These are phyloP conservation scores for Octopus sinensis DNA, from an alignment of 1,140 invertebrate species.

Conservation along the genomic window DNA sequence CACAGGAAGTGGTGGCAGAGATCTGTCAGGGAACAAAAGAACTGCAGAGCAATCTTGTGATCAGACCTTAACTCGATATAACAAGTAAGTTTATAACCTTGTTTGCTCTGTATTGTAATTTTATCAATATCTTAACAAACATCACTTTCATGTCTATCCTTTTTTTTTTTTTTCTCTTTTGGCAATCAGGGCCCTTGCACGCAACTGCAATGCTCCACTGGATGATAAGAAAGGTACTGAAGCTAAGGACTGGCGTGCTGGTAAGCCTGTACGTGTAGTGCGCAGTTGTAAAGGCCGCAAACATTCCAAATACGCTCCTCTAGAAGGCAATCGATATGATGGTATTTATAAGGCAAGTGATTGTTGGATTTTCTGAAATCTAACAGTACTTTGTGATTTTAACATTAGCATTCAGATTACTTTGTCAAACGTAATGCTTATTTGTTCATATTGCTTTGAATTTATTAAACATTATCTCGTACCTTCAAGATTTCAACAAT, in stretches of 20 bases:
- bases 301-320: slow-evolving; percentile 75
- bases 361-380: background rate
- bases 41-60: slow-evolving; percentile 78
- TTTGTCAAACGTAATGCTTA: too few species aligned
- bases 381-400: too few species aligned
- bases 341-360: slow-evolving; percentile 59
- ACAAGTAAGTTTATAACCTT: slow-evolving; percentile 62
- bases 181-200: slow-evolving; percentile 69
- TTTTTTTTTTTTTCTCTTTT: slow-evolving; percentile 15
- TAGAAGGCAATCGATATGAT: slow-evolving; percentile 67
- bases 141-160: background rate
- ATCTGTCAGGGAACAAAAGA: slow-evolving; percentile 80
- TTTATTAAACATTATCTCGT: too few species aligned
- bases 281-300: slow-evolving; percentile 72
- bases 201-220: slow-evolving; percentile 72
- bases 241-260: slow-evolving; percentile 71
- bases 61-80: slow-evolving; percentile 74
- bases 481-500: too few species aligned
- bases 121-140: background rate
- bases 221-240: slow-evolving; percentile 68
- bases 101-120: background rate
- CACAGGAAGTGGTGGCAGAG: slow-evolving; percentile 78
- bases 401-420: too few species aligned
- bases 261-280: slow-evolving; percentile 77
- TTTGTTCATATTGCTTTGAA: too few species aligned